Percentiles rank a stretch among this genome's conserved stretches.
Evolutionary conservation across 2,113 vertebrate genomes (phyloP).

Genomic region (Entelurus aequoreus): DNA sequence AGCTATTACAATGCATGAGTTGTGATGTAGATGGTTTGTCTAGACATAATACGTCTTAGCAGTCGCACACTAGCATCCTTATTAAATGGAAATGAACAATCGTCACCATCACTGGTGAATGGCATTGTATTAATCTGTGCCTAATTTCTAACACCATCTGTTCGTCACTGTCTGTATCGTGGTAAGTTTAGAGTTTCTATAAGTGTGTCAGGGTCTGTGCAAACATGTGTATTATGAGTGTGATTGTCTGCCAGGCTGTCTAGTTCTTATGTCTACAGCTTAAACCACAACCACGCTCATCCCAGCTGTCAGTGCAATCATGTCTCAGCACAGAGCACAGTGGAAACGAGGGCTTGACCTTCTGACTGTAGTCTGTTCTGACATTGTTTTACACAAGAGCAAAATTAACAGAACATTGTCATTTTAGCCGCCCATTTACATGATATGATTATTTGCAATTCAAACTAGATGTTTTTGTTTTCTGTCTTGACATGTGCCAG

Average conservation of each 20-base stretch:
- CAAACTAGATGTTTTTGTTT: too few species aligned
- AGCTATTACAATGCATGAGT: conserved; percentile 19
- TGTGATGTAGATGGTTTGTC: conserved; percentile 22
- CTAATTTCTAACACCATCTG: conserved; percentile 5
- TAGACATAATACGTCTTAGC: conserved; percentile 57
- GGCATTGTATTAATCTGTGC: conserved; percentile 14
- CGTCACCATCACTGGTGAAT: conserved; percentile 20
- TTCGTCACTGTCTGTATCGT: background rate
- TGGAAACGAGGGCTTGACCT: conserved; percentile 16
- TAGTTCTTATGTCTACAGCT: conserved; percentile 29
- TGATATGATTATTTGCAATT: background rate
- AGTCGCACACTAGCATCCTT: conserved; percentile 23
- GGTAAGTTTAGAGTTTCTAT: background rate
- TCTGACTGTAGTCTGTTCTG: background rate
- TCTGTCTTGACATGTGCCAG: too few species aligned
- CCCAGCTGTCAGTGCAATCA: conserved; percentile 45
- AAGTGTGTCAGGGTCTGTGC: conserved; percentile 9
- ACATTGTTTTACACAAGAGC: background rate
- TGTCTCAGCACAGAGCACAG: conserved; percentile 5
- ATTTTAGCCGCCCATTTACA: background rate
- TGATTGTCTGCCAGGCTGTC: conserved; percentile 11
- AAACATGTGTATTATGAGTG: background rate
- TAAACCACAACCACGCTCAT: conserved; percentile 14
- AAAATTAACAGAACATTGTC: background rate
- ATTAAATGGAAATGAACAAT: conserved; percentile 23